These are phyloP conservation scores for Thalassaphorura encarpata DNA, from an alignment of 1,140 invertebrate species.

Conservation along the genomic window DNA sequence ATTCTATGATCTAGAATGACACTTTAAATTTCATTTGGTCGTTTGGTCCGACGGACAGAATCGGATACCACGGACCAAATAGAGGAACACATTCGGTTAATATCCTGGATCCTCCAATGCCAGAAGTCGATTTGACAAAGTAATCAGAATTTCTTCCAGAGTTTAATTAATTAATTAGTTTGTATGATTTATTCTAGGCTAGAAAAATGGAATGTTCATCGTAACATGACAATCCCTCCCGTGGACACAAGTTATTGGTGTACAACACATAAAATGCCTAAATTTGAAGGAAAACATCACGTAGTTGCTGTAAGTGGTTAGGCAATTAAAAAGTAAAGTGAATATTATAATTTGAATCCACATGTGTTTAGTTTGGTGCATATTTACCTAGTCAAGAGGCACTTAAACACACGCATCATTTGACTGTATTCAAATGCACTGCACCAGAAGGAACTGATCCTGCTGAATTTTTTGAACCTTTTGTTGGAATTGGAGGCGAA, in stretches of 20 bases:
- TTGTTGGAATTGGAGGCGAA: not conserved
- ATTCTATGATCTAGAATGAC: not conserved
- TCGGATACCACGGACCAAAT: conserved; percentile 11
- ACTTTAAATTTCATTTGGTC: conserved; percentile 14
- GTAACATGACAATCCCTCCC: not conserved
- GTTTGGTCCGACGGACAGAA: conserved; percentile 5
- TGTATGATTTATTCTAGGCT: not conserved
- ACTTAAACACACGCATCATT: conserved; percentile 11
- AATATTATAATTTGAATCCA: not conserved
- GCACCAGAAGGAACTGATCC: conserved; percentile 4
- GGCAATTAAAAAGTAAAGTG: not conserved
- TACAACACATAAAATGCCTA: not conserved
- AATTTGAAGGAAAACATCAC: not conserved
- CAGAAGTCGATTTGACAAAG: too few relatives aligned
- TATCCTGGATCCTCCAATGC: conserved; percentile 8
- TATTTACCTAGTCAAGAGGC: not conserved
- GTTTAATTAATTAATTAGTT: too few relatives aligned
- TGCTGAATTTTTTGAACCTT: conserved; percentile 6
- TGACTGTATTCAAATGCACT: conserved; percentile 7
- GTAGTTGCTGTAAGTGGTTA: not conserved
- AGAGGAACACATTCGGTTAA: conserved; percentile 12
- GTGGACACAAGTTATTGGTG: not conserved
- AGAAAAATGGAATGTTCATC: not conserved
- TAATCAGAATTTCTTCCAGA: too few relatives aligned
- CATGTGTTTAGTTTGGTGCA: not conserved